Conservation (phyloP, 2,113 vertebrate species). For the Saccopteryx leptura region DNA sequence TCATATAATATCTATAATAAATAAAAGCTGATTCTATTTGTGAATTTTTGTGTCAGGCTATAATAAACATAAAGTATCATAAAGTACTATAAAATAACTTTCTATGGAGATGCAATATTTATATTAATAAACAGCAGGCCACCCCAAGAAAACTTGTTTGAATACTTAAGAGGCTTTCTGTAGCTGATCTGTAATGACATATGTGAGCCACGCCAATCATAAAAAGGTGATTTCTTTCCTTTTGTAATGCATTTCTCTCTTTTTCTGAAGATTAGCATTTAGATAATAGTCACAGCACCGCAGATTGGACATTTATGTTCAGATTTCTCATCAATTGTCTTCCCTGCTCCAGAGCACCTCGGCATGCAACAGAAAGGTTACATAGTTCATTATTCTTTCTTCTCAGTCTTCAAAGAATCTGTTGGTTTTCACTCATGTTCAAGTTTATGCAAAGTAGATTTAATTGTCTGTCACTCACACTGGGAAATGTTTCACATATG, state of each 20-base stretch:
- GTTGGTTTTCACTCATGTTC: slow-evolving; percentile 58
- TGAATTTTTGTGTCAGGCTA: neutral
- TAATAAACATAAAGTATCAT: neutral
- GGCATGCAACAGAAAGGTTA: neutral
- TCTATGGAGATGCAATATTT: neutral
- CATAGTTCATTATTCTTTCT: slow-evolving; percentile 47
- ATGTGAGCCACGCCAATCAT: neutral
- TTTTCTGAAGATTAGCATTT: neutral
- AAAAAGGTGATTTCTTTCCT: neutral
- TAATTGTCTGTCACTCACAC: slow-evolving; percentile 65
- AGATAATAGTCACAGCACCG: neutral
- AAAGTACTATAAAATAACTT: neutral
- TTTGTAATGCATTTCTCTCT: neutral
- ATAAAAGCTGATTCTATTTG: neutral
- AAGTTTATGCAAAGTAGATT: slow-evolving; percentile 71
- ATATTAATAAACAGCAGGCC: neutral
- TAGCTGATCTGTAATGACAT: neutral
- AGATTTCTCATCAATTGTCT: neutral
- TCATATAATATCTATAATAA: neutral
- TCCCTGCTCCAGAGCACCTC: neutral
- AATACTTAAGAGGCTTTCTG: neutral
- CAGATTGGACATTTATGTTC: neutral
- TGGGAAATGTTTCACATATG: slow-evolving; percentile 73
- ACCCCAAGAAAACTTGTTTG: neutral
- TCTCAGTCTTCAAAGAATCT: slow-evolving; percentile 63